These are phyloP conservation scores for Protomyctophum bolini DNA, from an alignment of 2,113 vertebrate species.

Conservation along the genomic window DNA sequence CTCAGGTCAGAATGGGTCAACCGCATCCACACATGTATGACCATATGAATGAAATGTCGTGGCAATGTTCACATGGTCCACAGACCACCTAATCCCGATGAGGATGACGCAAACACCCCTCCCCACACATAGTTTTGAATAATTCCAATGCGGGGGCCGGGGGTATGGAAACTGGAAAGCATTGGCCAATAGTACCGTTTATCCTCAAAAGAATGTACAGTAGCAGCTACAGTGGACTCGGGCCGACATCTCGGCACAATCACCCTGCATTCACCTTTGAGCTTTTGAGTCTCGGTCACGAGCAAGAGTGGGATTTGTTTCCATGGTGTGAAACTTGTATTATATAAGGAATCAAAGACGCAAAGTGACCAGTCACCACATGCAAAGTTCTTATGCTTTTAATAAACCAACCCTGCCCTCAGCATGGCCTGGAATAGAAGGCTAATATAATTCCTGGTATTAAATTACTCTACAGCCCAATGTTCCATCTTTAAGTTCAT, in stretches of 20 bases:
- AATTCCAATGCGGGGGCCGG: neutral
- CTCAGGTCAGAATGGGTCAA: too few species aligned
- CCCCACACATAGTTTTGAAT: neutral
- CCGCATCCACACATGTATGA: too few species aligned
- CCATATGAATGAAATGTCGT: too few species aligned
- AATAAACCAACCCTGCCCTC: constrained; percentile 9
- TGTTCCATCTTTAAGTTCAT: neutral
- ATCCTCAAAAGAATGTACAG: constrained; percentile 54
- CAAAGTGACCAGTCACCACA: neutral
- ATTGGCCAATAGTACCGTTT: constrained; percentile 34
- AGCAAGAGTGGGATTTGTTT: constrained; percentile 49
- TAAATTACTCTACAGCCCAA: neutral
- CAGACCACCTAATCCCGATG: too few species aligned
- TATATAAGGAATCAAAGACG: constrained; percentile 28
- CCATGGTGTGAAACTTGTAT: constrained; percentile 42
- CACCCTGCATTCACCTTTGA: constrained; percentile 55
- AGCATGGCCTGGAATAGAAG: neutral
- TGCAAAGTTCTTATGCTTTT: neutral
- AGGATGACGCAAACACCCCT: too few species aligned
- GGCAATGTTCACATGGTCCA: too few species aligned
- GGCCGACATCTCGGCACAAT: constrained; percentile 44
- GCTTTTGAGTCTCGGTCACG: constrained; percentile 41
- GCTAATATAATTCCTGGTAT: neutral
- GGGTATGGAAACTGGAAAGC: constrained; percentile 14
- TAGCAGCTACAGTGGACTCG: constrained; percentile 16